These are phyloP conservation scores for Bradypus variegatus DNA, from an alignment of 2,797 vertebrate genomes.

Conservation along the genomic window DNA sequence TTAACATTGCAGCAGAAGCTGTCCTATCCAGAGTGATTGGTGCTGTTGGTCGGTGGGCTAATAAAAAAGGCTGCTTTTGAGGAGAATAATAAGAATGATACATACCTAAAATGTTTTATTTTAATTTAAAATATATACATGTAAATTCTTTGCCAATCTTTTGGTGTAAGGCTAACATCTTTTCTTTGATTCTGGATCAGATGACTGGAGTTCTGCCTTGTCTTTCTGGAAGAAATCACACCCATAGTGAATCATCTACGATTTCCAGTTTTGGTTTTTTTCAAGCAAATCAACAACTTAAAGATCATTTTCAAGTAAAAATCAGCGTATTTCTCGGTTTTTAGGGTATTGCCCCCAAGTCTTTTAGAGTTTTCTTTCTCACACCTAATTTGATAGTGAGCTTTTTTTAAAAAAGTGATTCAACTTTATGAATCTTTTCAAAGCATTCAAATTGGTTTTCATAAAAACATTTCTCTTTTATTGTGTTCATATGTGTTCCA, in stretches of 20 bases:
- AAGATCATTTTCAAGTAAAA: background rate
- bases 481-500: background rate
- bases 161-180: background rate
- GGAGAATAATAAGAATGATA: background rate
- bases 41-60: background rate
- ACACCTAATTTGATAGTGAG: background rate
- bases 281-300: constrained; percentile 12
- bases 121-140: background rate
- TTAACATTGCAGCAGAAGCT: background rate
- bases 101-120: background rate
- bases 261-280: background rate
- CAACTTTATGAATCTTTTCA: constrained; percentile 14
- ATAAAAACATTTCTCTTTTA: background rate
- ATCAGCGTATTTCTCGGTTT: background rate
- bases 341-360: background rate
- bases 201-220: background rate
- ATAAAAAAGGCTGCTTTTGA: background rate
- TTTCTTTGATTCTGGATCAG: background rate
- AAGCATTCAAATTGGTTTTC: constrained; percentile 2
- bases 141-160: background rate
- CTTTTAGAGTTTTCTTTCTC: constrained; percentile 12
- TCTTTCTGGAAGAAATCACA: constrained; percentile 2
- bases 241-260: background rate
- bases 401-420: background rate
- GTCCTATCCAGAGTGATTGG: background rate